These are phyloP conservation scores for Agriotes lineatus DNA, from an alignment of 2,888 invertebrate genomes.

Conservation along the genomic window DNA sequence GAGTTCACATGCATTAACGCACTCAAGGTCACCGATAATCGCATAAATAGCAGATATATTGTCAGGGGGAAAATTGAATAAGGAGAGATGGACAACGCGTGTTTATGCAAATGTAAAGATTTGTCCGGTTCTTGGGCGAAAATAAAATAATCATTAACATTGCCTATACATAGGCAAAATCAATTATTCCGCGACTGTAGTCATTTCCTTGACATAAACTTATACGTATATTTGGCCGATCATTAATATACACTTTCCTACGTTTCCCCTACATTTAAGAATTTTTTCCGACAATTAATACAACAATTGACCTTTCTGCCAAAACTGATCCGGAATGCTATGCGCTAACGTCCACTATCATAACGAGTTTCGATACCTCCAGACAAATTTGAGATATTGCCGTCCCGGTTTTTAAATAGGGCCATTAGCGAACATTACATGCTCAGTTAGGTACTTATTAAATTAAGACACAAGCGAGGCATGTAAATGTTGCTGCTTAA, in stretches of 20 bases:
- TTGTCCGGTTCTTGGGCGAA: background rate
- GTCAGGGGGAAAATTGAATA: conserved; percentile 6
- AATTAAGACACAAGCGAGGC: conserved; percentile 5
- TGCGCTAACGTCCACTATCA: conserved; percentile 1
- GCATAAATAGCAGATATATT: conserved; percentile 22
- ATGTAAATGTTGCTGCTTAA: background rate
- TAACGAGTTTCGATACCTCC: conserved; percentile 12
- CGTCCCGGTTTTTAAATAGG: conserved; percentile 15
- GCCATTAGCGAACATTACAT: conserved; percentile 16
- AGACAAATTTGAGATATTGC: conserved; percentile 14
- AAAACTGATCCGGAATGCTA: conserved; percentile 11
- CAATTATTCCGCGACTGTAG: conserved; percentile 17
- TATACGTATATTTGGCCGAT: background rate
- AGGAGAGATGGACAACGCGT: conserved; percentile 22
- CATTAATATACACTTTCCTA: conserved; percentile 15
- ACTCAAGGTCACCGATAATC: conserved; percentile 33
- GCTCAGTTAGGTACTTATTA: conserved; percentile 22
- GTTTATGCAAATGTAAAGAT: conserved; percentile 24
- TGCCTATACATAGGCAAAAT: conserved; percentile 9
- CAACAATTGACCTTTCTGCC: conserved; percentile 23
- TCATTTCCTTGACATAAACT: conserved; percentile 12
- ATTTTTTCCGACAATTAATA: conserved; percentile 24
- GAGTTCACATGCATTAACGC: conserved; percentile 31
- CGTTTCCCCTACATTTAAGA: conserved; percentile 13
- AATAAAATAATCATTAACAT: conserved; percentile 26